phyloP scores from a whole-genome alignment of 2,113 vertebrate species.

The Python bivittatus region DNA sequence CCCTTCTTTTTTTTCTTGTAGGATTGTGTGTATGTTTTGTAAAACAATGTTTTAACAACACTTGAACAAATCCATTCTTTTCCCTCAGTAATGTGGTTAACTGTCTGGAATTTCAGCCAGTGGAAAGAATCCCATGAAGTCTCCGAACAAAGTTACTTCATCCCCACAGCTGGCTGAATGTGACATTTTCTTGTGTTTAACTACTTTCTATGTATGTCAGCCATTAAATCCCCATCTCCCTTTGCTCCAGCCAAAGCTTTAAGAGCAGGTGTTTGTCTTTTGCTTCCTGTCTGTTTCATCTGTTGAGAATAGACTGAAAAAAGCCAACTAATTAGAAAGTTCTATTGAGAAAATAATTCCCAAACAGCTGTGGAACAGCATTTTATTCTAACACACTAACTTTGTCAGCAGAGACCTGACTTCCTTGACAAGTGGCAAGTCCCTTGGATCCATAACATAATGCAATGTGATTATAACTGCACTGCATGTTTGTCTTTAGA shows the following conservation, averaged over 20 bases:
- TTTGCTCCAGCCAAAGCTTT: slow-evolving; percentile 54
- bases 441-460: slow-evolving; percentile 84
- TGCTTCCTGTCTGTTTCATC: slow-evolving; percentile 72
- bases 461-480: slow-evolving; percentile 76
- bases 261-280: slow-evolving; percentile 81
- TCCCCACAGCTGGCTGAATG: slow-evolving; percentile 65
- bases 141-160: slow-evolving; percentile 69
- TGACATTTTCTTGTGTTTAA: slow-evolving; percentile 60
- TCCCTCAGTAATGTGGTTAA: slow-evolving; percentile 64
- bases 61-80: slow-evolving; percentile 60
- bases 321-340: slow-evolving; percentile 72
- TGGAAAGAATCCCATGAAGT: slow-evolving; percentile 71
- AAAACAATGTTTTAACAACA: slow-evolving; percentile 41
- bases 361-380: slow-evolving; percentile 83
- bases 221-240: slow-evolving; percentile 51
- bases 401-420: slow-evolving; percentile 71
- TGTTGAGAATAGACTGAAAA: slow-evolving; percentile 64
- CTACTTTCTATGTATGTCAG: slow-evolving; percentile 65
- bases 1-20: neutral
- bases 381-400: slow-evolving; percentile 70
- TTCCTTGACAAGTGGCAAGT: slow-evolving; percentile 74
- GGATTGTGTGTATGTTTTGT: neutral
- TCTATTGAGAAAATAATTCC: slow-evolving; percentile 74
- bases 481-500: slow-evolving; percentile 36
- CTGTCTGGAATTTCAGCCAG: slow-evolving; percentile 71